A percentile compares a stretch with the other conserved stretches of the same genome.
Conservation (phyloP, 2,888 invertebrate species). For the Torymus aiolomorphi region DNA sequence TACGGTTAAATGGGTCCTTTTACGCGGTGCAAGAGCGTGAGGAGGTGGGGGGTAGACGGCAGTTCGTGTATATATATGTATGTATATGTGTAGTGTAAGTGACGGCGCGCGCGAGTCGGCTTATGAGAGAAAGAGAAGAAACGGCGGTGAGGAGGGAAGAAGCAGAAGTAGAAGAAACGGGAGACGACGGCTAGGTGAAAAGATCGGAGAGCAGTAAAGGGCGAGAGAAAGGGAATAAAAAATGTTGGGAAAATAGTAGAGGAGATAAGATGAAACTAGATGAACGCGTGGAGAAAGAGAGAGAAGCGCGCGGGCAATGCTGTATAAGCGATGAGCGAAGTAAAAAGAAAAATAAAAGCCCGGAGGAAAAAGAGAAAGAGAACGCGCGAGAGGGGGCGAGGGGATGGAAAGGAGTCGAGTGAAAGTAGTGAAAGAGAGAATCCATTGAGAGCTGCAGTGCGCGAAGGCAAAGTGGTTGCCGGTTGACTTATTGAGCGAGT, state of each 20-base stretch:
- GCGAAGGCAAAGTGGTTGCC: slow-evolving; percentile 17
- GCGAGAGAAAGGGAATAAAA: slow-evolving; percentile 50
- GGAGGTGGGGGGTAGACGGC: background rate
- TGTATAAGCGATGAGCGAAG: slow-evolving; percentile 1
- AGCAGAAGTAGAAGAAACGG: background rate
- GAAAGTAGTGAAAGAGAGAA: slow-evolving; percentile 18
- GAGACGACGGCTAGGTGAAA: slow-evolving; percentile 39
- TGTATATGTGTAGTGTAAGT: slow-evolving; percentile 11
- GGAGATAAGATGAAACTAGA: slow-evolving; percentile 57
- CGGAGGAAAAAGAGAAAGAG: too few relatives aligned
- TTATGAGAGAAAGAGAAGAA: slow-evolving; percentile 8
- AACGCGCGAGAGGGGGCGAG: too few relatives aligned
- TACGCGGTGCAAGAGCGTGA: slow-evolving; percentile 24
- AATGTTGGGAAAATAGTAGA: slow-evolving; percentile 52
- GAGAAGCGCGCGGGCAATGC: background rate
- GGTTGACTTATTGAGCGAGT: slow-evolving; percentile 37
- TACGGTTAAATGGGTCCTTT: slow-evolving; percentile 53
- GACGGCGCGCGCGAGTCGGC: background rate
- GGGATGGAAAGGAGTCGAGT: background rate
- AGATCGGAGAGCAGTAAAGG: slow-evolving; percentile 41
- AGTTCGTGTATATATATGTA: background rate
- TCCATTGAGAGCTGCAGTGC: too few relatives aligned
- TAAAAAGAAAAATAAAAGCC: slow-evolving; percentile 29
- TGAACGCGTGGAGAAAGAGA: slow-evolving; percentile 34
- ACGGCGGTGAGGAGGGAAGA: background rate